These are phyloP conservation scores for Disparrhopalites patrizii DNA, from an alignment of 2,888 invertebrate genomes.

Conservation along the genomic window DNA sequence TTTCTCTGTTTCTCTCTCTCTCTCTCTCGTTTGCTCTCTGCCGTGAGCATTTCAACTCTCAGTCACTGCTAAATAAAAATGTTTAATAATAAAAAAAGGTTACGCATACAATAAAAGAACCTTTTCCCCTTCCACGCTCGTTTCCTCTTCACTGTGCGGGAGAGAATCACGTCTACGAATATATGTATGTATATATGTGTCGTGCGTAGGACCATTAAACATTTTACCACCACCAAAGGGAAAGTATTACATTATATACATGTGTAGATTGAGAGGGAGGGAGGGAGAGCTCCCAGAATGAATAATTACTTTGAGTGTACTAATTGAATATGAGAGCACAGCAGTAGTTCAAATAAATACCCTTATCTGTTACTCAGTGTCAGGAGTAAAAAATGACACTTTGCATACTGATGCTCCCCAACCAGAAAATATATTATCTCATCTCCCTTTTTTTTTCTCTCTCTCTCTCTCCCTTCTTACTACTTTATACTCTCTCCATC, in stretches of 20 bases:
- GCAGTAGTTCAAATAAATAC: slow-evolving; percentile 35
- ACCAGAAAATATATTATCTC: slow-evolving; percentile 15
- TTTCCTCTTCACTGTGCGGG: no score
- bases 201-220: neutral
- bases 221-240: neutral
- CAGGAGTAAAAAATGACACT: slow-evolving; percentile 33
- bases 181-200: neutral
- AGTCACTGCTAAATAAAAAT: no score
- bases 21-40: no score
- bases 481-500: neutral
- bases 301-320: slow-evolving; percentile 33
- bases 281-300: slow-evolving; percentile 22
- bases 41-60: no score
- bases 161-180: no score
- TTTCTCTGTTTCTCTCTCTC: no score
- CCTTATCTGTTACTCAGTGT: slow-evolving; percentile 33
- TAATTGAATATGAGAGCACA: slow-evolving; percentile 35
- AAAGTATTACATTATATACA: slow-evolving; percentile 1
- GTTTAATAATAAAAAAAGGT: no score
- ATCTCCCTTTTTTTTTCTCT: neutral
- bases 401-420: slow-evolving; percentile 31
- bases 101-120: no score
- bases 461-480: neutral
- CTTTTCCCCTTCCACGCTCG: no score
- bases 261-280: neutral